Evolutionary conservation across 1,140 invertebrate genomes (phyloP).

Genomic region (Callitettix versicolor): DNA sequence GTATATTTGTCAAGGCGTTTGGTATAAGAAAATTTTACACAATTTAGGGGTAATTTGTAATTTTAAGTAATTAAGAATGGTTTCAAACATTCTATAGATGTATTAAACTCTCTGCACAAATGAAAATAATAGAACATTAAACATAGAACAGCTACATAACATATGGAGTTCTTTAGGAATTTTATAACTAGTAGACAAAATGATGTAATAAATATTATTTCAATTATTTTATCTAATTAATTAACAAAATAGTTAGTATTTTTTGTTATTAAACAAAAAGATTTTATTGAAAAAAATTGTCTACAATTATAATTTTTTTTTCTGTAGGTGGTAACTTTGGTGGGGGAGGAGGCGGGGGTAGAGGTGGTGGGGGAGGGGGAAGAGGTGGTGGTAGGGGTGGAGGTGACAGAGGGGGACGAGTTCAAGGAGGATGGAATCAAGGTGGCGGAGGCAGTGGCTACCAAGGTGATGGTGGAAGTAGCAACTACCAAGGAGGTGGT

Average conservation of each 20-base stretch:
- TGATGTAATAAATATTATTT: too few relatives aligned
- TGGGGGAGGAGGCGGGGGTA: conserved; percentile 19
- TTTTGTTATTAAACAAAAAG: conserved; percentile 23
- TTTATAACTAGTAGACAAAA: too few relatives aligned
- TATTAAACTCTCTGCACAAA: too few relatives aligned
- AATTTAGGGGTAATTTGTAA: too few relatives aligned
- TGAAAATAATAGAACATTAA: too few relatives aligned
- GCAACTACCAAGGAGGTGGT: background rate
- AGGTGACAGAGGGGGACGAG: conserved; percentile 13
- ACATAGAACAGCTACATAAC: too few relatives aligned
- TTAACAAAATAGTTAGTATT: conserved; percentile 9
- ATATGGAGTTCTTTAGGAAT: too few relatives aligned
- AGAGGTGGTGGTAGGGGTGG: conserved; percentile 18
- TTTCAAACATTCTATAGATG: too few relatives aligned
- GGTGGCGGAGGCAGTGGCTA: conserved; percentile 11
- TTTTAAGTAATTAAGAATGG: too few relatives aligned
- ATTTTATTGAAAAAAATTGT: background rate
- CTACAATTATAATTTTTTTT: conserved; percentile 16
- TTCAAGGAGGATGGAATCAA: conserved; percentile 24
- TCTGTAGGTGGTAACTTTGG: too few relatives aligned
- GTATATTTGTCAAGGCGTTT: too few relatives aligned
- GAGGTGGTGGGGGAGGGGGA: conserved; percentile 19
- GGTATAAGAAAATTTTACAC: too few relatives aligned
- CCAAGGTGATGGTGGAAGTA: conserved; percentile 5
- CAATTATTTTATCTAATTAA: background rate